phyloP scores from a whole-genome alignment of 2,113 vertebrate genomes.

The Podiceps cristatus region DNA sequence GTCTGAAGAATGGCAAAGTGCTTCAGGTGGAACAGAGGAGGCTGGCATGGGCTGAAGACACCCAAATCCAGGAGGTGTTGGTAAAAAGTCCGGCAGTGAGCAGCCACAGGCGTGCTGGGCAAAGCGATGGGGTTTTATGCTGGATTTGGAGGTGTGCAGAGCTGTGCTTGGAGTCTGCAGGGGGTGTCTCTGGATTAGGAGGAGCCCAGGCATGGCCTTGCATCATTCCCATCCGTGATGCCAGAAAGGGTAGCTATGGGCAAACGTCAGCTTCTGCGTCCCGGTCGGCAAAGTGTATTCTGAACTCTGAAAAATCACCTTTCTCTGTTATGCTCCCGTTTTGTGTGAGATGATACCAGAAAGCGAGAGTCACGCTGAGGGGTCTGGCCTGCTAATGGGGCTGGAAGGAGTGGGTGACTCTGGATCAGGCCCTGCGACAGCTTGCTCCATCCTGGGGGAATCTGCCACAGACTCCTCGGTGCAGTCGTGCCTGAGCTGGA shows the following conservation, averaged over 20 bases:
- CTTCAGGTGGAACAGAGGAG: neutral
- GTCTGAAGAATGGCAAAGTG: neutral
- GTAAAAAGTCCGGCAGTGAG: fast-evolving
- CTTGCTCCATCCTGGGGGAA: too few species aligned
- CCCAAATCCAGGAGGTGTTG: fast-evolving
- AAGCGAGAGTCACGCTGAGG: neutral
- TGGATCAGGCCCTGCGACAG: neutral
- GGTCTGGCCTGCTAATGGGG: neutral
- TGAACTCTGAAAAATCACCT: neutral
- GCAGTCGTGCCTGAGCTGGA: neutral
- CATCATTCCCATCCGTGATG: neutral
- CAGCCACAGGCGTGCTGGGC: neutral
- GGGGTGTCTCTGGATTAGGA: neutral
- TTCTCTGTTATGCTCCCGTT: neutral
- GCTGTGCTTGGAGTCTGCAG: neutral
- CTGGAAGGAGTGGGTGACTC: neutral
- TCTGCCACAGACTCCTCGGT: fast-evolving
- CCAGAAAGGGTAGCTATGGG: neutral
- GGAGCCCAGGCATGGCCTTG: neutral
- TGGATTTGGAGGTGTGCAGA: too few species aligned
- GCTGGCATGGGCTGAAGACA: neutral
- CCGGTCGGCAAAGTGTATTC: neutral
- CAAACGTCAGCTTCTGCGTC: neutral
- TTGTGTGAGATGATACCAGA: neutral
- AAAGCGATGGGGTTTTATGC: fast-evolving